phyloP scores from a whole-genome alignment of 2,113 vertebrate genomes.

The Urocitellus parryii region DNA sequence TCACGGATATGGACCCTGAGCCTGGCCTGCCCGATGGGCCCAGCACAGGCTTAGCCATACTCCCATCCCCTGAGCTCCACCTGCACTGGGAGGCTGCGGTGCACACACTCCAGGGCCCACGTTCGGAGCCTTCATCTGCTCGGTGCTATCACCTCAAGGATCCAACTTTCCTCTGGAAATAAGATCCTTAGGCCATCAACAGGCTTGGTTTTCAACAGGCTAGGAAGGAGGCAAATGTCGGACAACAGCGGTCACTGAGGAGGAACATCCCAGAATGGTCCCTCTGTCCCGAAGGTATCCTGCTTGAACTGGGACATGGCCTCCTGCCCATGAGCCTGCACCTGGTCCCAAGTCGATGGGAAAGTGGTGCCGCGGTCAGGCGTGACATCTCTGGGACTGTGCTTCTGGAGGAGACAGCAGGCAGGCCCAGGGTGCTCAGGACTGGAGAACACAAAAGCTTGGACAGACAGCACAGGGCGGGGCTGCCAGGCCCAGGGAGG shows the following conservation, averaged over 20 bases:
- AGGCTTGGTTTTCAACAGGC: neutral
- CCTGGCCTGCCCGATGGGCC: neutral
- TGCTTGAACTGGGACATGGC: no score
- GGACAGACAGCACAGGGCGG: rapidly evolving
- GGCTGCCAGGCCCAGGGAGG: neutral
- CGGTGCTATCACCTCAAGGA: neutral
- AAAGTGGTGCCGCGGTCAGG: rapidly evolving
- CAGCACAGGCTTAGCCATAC: rapidly evolving
- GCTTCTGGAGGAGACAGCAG: neutral
- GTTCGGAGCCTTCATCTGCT: no score
- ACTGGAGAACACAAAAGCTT: neutral
- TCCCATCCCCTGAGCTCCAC: neutral
- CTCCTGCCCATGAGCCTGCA: neutral
- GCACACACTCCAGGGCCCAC: neutral
- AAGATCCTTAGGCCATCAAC: neutral
- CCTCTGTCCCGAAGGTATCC: no score
- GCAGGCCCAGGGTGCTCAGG: rapidly evolving
- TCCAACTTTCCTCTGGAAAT: neutral
- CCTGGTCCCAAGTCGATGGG: neutral
- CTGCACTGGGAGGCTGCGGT: neutral
- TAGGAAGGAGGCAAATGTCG: no score
- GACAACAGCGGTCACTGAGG: neutral
- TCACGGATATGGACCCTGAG: neutral
- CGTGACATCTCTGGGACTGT: neutral
- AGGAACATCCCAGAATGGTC: neutral